Evolutionary conservation across 1,140 invertebrate genomes (phyloP).

Genomic region (Galleria mellonella): DNA sequence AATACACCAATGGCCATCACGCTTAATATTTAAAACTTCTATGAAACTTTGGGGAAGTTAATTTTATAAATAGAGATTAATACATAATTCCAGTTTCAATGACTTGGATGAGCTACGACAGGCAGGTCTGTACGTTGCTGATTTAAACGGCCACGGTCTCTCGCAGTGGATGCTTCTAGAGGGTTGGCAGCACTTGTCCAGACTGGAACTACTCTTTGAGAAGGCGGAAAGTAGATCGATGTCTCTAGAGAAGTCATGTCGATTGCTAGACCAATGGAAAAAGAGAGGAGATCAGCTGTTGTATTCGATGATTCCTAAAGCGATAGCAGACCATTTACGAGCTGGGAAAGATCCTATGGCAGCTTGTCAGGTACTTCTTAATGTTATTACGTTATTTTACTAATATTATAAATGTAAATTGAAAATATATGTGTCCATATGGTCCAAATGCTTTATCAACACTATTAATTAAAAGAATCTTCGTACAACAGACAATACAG

Average conservation of each 20-base stretch:
- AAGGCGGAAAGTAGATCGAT: conserved; percentile 84
- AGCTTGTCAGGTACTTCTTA: conserved; percentile 81
- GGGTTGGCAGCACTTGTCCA: conserved; percentile 91
- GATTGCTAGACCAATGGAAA: conserved; percentile 87
- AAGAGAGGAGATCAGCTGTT: conserved; percentile 89
- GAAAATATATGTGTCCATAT: no score
- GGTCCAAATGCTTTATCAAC: no score
- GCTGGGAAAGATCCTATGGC: conserved; percentile 81
- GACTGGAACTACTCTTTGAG: conserved; percentile 88
- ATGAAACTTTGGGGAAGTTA: no score
- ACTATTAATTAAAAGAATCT: no score
- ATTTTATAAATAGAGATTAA: no score
- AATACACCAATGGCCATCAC: no score
- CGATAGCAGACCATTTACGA: conserved; percentile 72
- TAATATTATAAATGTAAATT: no score
- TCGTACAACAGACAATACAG: no score
- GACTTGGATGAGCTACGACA: conserved; percentile 87
- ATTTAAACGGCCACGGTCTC: conserved; percentile 89
- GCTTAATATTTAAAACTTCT: no score
- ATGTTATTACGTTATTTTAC: no score
- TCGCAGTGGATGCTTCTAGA: conserved; percentile 89
- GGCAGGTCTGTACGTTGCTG: conserved; percentile 87
- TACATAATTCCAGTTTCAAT: conserved; percentile 79
- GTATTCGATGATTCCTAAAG: conserved; percentile 94
- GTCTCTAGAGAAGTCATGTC: conserved; percentile 82